Evolutionary conservation across 2,888 invertebrate species (phyloP).

Genomic region (Thecocarcelia acutangulata): DNA sequence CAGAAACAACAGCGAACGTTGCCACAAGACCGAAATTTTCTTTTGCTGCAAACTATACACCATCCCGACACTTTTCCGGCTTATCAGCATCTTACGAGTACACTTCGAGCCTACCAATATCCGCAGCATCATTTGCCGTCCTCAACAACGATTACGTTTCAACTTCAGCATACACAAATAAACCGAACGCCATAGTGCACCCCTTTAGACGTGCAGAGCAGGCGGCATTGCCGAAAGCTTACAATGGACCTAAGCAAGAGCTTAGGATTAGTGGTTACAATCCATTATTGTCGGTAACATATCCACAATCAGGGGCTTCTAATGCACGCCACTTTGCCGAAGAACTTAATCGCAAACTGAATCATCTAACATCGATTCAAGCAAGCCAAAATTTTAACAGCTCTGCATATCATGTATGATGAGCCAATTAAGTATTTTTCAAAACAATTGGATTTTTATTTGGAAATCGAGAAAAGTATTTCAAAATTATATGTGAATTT

Average conservation of each 20-base stretch:
- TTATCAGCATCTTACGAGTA: constrained; percentile 49
- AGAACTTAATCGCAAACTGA: constrained; percentile 87
- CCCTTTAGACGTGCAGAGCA: constrained; percentile 81
- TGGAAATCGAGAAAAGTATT: constrained; percentile 9
- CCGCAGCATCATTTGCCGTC: constrained; percentile 73
- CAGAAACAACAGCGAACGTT: background rate
- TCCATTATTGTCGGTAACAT: constrained; percentile 60
- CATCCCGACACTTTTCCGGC: constrained; percentile 25
- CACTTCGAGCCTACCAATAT: constrained; percentile 70
- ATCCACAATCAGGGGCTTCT: constrained; percentile 47
- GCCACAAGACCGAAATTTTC: constrained; percentile 75
- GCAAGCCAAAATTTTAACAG: constrained; percentile 78
- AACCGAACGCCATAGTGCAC: constrained; percentile 84
- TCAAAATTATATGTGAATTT: too few species aligned
- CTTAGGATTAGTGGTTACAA: constrained; percentile 61
- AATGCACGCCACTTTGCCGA: constrained; percentile 83
- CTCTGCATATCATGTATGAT: constrained; percentile 64
- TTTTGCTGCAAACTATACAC: constrained; percentile 72
- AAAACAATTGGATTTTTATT: constrained; percentile 37
- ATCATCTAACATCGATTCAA: constrained; percentile 84
- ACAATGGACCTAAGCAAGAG: constrained; percentile 50
- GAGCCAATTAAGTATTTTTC: background rate
- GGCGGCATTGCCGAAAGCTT: constrained; percentile 63
- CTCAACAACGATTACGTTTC: constrained; percentile 73
- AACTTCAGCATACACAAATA: constrained; percentile 71